These are phyloP conservation scores for Eolophus roseicapilla DNA, from an alignment of 2,113 vertebrate species.

Conservation along the genomic window DNA sequence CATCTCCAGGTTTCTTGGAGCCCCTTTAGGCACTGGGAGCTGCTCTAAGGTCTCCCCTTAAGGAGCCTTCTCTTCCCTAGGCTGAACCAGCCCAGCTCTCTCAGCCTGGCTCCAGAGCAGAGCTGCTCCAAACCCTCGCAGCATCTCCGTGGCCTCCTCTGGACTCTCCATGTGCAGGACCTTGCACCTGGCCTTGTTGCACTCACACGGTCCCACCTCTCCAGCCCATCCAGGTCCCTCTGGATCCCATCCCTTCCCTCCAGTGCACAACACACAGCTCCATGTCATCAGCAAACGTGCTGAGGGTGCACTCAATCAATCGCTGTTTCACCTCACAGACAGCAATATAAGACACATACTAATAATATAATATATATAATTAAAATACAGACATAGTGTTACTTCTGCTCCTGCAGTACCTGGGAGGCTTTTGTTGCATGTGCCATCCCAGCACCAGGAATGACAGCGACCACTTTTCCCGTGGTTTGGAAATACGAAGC, in stretches of 20 bases:
- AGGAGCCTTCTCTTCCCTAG: too few species aligned
- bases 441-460: background rate
- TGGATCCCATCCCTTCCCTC: background rate
- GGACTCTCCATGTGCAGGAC: background rate
- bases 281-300: too few species aligned
- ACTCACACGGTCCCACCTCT: too few species aligned
- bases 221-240: too few species aligned
- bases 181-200: background rate
- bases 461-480: fast-evolving
- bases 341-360: too few species aligned
- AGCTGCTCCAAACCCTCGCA: background rate
- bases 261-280: too few species aligned
- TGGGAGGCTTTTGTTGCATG: background rate
- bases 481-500: fast-evolving
- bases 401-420: background rate
- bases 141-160: background rate
- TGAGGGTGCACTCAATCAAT: too few species aligned
- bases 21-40: too few species aligned
- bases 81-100: too few species aligned
- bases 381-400: fast-evolving
- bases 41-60: too few species aligned
- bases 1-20: too few species aligned
- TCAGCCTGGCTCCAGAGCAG: background rate
- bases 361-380: background rate
- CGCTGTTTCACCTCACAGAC: background rate